phyloP scores from a whole-genome alignment of 1,140 invertebrate species.

The Drosophila parabipectinata region DNA sequence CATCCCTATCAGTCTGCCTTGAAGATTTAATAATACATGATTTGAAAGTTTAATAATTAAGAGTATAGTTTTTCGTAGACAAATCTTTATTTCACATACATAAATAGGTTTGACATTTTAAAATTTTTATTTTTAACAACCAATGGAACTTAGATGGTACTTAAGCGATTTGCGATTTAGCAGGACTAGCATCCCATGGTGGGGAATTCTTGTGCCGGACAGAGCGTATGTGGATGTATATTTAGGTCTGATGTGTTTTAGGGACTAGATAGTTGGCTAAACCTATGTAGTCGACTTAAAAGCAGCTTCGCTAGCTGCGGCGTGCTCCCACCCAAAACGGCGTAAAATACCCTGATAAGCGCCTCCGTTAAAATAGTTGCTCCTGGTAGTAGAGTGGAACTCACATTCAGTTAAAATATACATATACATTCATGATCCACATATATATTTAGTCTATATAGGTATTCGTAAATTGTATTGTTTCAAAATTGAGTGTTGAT shows the following conservation, averaged over 20 bases:
- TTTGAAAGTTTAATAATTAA: no score
- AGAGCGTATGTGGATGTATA: slow-evolving; percentile 9
- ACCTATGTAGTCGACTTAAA: slow-evolving; percentile 54
- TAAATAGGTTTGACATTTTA: slow-evolving; percentile 71
- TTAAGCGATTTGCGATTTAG: slow-evolving; percentile 53
- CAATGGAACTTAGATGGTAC: slow-evolving; percentile 62
- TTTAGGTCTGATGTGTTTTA: slow-evolving; percentile 15
- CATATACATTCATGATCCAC: slow-evolving; percentile 33
- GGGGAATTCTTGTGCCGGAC: slow-evolving; percentile 23
- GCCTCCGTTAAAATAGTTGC: slow-evolving; percentile 69
- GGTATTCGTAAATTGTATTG: slow-evolving; percentile 49
- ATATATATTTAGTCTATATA: slow-evolving; percentile 22
- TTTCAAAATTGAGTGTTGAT: slow-evolving; percentile 71
- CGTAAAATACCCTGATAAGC: slow-evolving; percentile 70
- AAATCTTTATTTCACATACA: slow-evolving; percentile 75
- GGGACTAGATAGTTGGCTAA: slow-evolving; percentile 58
- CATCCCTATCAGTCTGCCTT: no score
- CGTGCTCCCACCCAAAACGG: slow-evolving; percentile 64
- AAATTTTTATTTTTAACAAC: slow-evolving; percentile 61
- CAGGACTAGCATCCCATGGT: slow-evolving; percentile 26
- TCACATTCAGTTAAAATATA: slow-evolving; percentile 65
- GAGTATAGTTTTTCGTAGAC: slow-evolving; percentile 17
- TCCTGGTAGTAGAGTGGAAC: slow-evolving; percentile 51
- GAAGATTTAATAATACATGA: no score
- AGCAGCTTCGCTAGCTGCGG: slow-evolving; percentile 44